Base-by-base conservation (phyloP, 2,113 vertebrate species). In the Gulo gulo region DNA sequence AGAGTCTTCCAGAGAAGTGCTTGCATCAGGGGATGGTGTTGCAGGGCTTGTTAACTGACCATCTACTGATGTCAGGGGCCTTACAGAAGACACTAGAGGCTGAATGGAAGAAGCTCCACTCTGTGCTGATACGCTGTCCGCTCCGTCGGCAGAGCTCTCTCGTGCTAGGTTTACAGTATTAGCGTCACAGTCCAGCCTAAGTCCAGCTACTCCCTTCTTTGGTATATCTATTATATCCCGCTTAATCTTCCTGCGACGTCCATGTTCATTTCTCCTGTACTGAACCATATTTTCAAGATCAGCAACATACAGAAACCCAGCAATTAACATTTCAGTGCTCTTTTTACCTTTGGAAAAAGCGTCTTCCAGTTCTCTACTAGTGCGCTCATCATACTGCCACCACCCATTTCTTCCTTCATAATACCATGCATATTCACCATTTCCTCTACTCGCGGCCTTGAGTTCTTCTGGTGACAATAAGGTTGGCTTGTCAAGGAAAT, bases 351-450 rank as follows among this genome's bases (percentile, higher is more conserved):
- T 99, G 91, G 99, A 97, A 92, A 99, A 99, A 39, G 99, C 99
- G 88, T 99, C 99, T 98, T 99, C 99, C 98, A 99, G 98, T 98
- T 99, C 99, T 65, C 99, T 99, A 98, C 99, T 99, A 92, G 99
- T 99, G 83, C 99, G 99, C 98, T 99, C 99, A 63, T 99, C 99
- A 23, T 99, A 99, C 98, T 99, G 99, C 99, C 99, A 99, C 99
- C 99, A 99, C 88, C 99, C 99, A 47, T 99, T 99, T 97, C 99
- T 99, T 47, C 99, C 99, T 98, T 99, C 99, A 15, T 99, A 99
- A 98, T 99, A 99, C 99, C 99, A 99, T 0, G 99, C 99, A 16
- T 99, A 99, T 92, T 99, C 99, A 57, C 99, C 99, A 2, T 99
- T 98, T 24, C 99, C 99, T 94, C 99, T 99, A 88, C 99, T 98